Evolutionary conservation across 2,888 invertebrate species (phyloP), one percentile per base, ranked within the genome.

Genomic region (Caenorhabditis sulstoni): DNA sequence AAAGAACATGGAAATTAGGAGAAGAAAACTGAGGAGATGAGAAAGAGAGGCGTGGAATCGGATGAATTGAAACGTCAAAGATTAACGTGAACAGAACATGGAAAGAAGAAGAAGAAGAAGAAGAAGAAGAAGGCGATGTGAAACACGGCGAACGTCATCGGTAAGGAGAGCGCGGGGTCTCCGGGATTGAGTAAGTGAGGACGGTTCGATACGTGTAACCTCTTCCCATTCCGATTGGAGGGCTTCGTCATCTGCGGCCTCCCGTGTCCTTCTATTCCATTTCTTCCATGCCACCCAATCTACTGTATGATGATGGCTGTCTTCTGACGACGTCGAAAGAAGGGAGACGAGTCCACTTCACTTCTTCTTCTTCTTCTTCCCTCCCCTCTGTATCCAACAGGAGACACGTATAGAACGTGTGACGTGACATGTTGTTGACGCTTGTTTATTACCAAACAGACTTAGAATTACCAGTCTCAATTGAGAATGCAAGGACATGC

Each of bases 31-130:
- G 50, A 39, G 55, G 45, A 39, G 3, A 12, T 14, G 16, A n/a
- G n/a, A 5, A 16, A 9, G 20, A n/a, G 16, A 14, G 18, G 47
- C n/a, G 39, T 37, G 45, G 58, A 73, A 73, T 64, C 64, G 58
- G 70, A 65, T 64, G 58, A 50, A 73, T 73, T 73, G 73, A 73
- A 73, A 73, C 73, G 73, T 73, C 73, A 73, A 73, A 73, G 73
- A 73, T 73, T 73, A 64, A 73, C 73, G 73, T 73, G 68, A 59
- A 58, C 14, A 39, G 52, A 29, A 29, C 29, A 29, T 29, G 7
- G 29, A 29, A 7, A 3, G 29, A 7, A 7, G 7, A 7, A 29
- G 29, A 29, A 29, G 3, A 7, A 29, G 7, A 29, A 7, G 29
- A 29, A 29, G n/a, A n/a, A n/a, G 55, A 55, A 64, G 57, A 47